Evolutionary conservation across 2,888 invertebrate genomes (phyloP).

Genomic region (Netelia inedita): DNA sequence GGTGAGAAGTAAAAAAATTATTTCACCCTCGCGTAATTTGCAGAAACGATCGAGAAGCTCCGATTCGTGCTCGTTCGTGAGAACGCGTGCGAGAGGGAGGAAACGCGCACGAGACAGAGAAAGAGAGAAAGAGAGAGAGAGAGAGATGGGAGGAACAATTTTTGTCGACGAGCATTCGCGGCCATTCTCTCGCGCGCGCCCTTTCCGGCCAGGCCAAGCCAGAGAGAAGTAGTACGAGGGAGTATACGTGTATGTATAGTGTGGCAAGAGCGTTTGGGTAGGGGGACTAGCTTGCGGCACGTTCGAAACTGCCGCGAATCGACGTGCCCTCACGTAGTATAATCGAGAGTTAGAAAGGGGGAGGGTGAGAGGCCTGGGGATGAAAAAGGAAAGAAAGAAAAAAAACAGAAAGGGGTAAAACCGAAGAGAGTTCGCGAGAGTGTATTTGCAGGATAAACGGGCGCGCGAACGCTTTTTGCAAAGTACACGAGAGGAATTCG

Average conservation of each 20-base stretch:
- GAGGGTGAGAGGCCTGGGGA: neutral
- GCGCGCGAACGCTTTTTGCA: slow-evolving; percentile 68
- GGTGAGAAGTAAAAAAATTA: slow-evolving; percentile 38
- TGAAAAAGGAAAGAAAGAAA: neutral
- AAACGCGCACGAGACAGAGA: slow-evolving; percentile 11
- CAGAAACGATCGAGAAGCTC: slow-evolving; percentile 65
- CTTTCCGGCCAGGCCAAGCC: slow-evolving; percentile 32
- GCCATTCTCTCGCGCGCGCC: slow-evolving; percentile 48
- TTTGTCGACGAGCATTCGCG: slow-evolving; percentile 61
- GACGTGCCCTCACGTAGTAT: slow-evolving; percentile 69
- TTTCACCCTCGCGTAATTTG: slow-evolving; percentile 61
- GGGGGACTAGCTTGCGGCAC: slow-evolving; percentile 57
- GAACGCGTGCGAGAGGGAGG: slow-evolving; percentile 30
- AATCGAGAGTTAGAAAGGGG: slow-evolving; percentile 52
- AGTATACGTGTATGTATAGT: slow-evolving; percentile 16
- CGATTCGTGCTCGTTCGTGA: slow-evolving; percentile 56
- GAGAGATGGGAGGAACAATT: slow-evolving; percentile 49
- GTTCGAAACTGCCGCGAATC: slow-evolving; percentile 62
- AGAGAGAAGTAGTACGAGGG: neutral
- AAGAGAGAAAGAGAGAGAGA: neutral
- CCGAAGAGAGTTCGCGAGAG: slow-evolving; percentile 40
- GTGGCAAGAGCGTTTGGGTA: slow-evolving; percentile 19
- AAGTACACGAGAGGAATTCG: slow-evolving; percentile 66
- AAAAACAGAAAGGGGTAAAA: neutral
- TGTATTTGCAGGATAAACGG: slow-evolving; percentile 67